Evolutionary conservation across 2,797 vertebrate species (phyloP), one percentile per base, ranked within the genome.

Genomic region (Premnoplex brunnescens): DNA sequence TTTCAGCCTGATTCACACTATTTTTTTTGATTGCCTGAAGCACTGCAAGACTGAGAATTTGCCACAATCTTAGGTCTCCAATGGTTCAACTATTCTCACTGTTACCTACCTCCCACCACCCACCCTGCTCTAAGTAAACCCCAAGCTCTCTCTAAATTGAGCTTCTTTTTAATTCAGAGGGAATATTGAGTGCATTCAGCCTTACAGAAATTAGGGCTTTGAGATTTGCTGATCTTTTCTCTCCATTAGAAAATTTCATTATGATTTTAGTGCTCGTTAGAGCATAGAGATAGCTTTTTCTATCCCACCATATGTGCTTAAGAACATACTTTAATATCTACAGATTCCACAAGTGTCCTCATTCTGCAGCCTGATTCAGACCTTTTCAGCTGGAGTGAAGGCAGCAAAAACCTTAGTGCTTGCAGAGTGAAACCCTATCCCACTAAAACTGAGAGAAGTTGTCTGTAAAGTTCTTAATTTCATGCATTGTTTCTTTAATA

Each of bases 221-320:
- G 84, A 91, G 78, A 85, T 62, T 68, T 82, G 49, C 12, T 89
- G 68, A 74, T 92, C 72, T 85, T 94, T 91, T 76, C 26, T 55
- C 9, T 71, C 64, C 85, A 83, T 80, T 55, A 84, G 79, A 92
- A 85, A 81, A 93, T 77, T 92, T 92, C 23, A 39, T 89, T 85
- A 81, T 63, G 46, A 84, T 86, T 82, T 62, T 41, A 85, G 26
- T 0, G 0, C 28, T 88, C 73, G 91, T 92, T 66, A 91, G 62
- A 91, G 58, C 34, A 41, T 80, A 75, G 37, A 41, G 41, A 41
- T 51, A 93, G 56, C 22, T 87, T 85, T 87, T 60, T 92, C 20
- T 68, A 85, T 80, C n/a, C 30, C 56, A 56, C 71, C 64, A 58
- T 19, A 43, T 0, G 0, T 85, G 54, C 56, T 81, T 68, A 81